Evolutionary conservation across 53 echinoderm and acorn worm genomes (phyloP).

Genomic region (Pentamera pediparva): DNA sequence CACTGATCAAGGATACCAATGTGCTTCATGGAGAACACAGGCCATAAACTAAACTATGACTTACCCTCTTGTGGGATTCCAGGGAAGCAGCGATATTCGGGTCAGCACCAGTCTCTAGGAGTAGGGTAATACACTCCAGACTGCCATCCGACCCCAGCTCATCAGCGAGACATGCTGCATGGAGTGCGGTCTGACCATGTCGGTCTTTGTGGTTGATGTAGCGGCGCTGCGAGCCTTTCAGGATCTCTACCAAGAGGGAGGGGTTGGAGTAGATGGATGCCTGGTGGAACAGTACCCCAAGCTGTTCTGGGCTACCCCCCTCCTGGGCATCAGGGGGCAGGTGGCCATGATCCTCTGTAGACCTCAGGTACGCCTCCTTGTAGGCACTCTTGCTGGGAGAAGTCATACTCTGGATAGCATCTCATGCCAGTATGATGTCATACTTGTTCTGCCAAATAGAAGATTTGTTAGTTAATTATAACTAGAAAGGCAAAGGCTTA

Average conservation of each 20-base stretch:
- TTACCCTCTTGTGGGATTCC: conserved; percentile 4
- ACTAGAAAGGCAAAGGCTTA: too few relatives aligned
- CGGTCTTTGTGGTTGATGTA: conserved; percentile 82
- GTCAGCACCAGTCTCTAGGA: conserved; percentile 80
- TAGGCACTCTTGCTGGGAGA: conserved; percentile 8
- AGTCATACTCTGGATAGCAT: conserved; percentile 11
- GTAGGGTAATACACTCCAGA: conserved; percentile 64
- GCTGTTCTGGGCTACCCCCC: conserved; percentile 44
- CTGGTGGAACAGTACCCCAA: conserved; percentile 69
- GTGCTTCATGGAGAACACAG: too few relatives aligned
- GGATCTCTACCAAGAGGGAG: conserved; percentile 64
- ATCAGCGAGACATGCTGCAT: conserved; percentile 82
- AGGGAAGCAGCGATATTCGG: conserved; percentile 59
- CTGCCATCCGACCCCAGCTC: conserved; percentile 69
- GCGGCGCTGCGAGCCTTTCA: conserved; percentile 72
- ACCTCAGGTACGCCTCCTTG: conserved; percentile 22
- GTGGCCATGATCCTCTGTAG: neutral
- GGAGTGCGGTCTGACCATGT: conserved; percentile 85
- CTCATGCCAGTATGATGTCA: too few relatives aligned
- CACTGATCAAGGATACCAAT: too few relatives aligned
- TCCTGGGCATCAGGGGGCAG: neutral
- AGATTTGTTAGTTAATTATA: too few relatives aligned
- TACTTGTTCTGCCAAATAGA: too few relatives aligned
- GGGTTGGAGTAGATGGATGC: conserved; percentile 93
- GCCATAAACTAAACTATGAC: neutral